Evolutionary conservation across 2,888 invertebrate species (phyloP).

Genomic region (Clistopyga incitator): DNA sequence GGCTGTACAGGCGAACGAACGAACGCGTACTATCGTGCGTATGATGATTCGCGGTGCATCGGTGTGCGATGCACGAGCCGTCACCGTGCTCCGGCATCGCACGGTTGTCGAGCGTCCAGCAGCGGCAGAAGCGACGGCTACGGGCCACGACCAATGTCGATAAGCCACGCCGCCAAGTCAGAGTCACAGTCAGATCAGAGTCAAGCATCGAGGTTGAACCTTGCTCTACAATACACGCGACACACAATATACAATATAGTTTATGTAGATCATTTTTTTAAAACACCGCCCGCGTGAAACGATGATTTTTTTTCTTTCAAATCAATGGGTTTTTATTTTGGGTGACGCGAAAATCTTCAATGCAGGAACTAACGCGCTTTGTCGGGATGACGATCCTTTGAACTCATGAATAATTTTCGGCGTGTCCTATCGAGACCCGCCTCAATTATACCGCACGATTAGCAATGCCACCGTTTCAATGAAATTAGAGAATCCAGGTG

Average conservation of each 20-base stretch:
- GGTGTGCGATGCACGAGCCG: slow-evolving; percentile 64
- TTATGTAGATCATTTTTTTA: too few species aligned
- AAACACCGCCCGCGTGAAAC: too few species aligned
- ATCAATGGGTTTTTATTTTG: too few species aligned
- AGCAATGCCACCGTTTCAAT: slow-evolving; percentile 30
- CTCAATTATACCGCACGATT: slow-evolving; percentile 50
- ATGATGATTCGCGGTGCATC: slow-evolving; percentile 63
- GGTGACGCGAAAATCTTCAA: neutral
- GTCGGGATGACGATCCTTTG: neutral
- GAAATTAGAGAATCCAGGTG: slow-evolving; percentile 47
- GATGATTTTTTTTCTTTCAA: too few species aligned
- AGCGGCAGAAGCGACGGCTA: slow-evolving; percentile 11
- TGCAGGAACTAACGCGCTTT: neutral
- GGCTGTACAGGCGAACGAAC: slow-evolving; percentile 15
- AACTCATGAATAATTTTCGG: slow-evolving; percentile 59
- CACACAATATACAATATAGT: too few species aligned
- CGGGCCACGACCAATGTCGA: slow-evolving; percentile 64
- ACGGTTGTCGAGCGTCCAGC: slow-evolving; percentile 66
- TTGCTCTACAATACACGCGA: neutral
- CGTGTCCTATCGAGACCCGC: slow-evolving; percentile 44
- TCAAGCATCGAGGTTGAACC: slow-evolving; percentile 13
- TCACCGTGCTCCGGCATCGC: slow-evolving; percentile 57
- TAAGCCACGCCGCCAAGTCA: slow-evolving; percentile 69
- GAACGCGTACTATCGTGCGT: slow-evolving; percentile 50
- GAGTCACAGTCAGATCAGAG: slow-evolving; percentile 55